These are phyloP conservation scores for Trichogramma evanescens DNA, from an alignment of 2,888 invertebrate species.

Conservation along the genomic window DNA sequence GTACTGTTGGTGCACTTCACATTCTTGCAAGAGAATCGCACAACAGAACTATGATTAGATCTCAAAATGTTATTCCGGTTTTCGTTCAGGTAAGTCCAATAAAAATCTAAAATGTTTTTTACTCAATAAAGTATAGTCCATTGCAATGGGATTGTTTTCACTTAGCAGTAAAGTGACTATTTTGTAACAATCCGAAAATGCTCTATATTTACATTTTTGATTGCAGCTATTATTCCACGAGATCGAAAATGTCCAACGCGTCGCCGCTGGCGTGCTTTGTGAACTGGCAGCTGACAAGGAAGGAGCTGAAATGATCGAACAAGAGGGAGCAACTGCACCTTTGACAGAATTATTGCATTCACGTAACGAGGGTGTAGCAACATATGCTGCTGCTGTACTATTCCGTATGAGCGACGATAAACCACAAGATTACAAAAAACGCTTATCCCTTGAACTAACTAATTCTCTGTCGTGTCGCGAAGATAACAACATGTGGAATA, in stretches of 20 bases:
- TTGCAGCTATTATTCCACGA: conserved; percentile 79
- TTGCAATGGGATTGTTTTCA: too few species aligned
- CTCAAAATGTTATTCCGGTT: conserved; percentile 88
- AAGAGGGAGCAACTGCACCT: conserved; percentile 92
- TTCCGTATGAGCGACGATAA: conserved; percentile 99
- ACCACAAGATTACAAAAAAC: conserved; percentile 94
- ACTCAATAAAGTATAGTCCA: too few species aligned
- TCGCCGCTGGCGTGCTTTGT: conserved; percentile 93
- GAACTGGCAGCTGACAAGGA: conserved; percentile 95
- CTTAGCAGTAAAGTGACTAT: too few species aligned
- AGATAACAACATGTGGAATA: conserved; percentile 82
- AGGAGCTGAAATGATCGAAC: conserved; percentile 94
- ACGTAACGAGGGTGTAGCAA: conserved; percentile 95
- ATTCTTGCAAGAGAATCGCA: conserved; percentile 91
- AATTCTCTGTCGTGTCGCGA: conserved; percentile 85
- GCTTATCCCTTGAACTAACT: conserved; percentile 90
- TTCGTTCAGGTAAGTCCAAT: conserved; percentile 68
- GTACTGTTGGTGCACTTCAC: conserved; percentile 94
- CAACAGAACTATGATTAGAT: conserved; percentile 86
- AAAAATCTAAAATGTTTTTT: background rate
- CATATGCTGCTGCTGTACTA: conserved; percentile 94
- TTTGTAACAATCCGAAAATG: background rate
- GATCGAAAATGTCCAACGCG: conserved; percentile 94
- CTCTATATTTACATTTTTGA: background rate
- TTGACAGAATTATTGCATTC: conserved; percentile 93